phyloP scores from a whole-genome alignment of 2,888 invertebrate genomes.

The Nemurella pictetii region DNA sequence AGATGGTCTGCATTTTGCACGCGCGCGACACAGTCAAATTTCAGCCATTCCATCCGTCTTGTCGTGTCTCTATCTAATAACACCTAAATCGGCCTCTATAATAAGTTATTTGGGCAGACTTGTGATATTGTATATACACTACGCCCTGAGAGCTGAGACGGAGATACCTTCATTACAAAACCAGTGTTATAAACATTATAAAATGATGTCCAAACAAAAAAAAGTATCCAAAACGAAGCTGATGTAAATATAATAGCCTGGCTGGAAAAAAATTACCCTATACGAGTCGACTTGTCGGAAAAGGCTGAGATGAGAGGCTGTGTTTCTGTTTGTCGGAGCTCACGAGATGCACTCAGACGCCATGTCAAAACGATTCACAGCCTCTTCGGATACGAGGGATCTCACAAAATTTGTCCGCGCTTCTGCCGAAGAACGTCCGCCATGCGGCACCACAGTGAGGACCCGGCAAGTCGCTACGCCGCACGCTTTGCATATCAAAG shows the following conservation, averaged over 20 bases:
- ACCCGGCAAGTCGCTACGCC: no score
- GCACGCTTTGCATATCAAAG: background rate
- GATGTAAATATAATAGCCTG: slow-evolving; percentile 6
- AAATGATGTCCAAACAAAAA: background rate
- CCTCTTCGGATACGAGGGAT: background rate
- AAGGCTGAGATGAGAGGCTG: background rate
- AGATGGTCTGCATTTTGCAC: no score
- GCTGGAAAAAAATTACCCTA: background rate
- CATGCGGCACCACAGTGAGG: background rate
- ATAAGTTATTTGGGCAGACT: slow-evolving; percentile 10
- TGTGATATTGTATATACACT: background rate
- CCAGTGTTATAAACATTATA: slow-evolving; percentile 1
- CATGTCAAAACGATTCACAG: background rate
- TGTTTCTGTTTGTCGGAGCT: background rate
- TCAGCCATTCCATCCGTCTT: background rate
- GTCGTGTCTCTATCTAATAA: background rate
- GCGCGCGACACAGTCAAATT: background rate
- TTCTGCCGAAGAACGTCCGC: background rate
- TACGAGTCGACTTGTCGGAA: background rate
- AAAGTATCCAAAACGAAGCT: slow-evolving; percentile 2
- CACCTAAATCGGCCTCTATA: background rate
- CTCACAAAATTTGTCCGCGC: background rate
- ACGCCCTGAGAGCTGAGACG: no score
- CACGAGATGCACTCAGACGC: background rate
- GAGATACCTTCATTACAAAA: background rate